Percentiles rank a stretch among this genome's conserved stretches.
Conservation (phyloP, 2,888 invertebrate species). For the Notodonta dromedarius region DNA sequence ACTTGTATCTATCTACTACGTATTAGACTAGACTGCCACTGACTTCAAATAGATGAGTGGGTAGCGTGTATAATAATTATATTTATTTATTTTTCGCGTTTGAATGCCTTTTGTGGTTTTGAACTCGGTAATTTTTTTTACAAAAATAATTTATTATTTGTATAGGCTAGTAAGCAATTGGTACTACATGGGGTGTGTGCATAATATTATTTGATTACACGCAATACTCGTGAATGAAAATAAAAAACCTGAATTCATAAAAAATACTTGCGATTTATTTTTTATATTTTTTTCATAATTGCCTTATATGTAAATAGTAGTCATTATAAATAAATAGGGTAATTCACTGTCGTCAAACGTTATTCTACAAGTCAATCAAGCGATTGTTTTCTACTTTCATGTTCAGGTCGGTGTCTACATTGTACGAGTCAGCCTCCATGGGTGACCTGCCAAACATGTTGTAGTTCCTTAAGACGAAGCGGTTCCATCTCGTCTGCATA, state of each 20-base stretch:
- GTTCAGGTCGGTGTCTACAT: slow-evolving; percentile 58
- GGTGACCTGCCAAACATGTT: slow-evolving; percentile 59
- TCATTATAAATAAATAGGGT: slow-evolving; percentile 6
- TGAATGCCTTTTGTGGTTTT: too few relatives aligned
- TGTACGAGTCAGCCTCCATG: slow-evolving; percentile 52
- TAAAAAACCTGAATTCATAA: slow-evolving; percentile 3
- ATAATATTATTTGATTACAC: too few relatives aligned
- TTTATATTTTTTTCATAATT: slow-evolving; percentile 30
- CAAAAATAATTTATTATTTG: too few relatives aligned
- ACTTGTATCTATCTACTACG: too few relatives aligned
- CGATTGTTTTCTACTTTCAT: slow-evolving; percentile 29
- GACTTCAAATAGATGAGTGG: too few relatives aligned
- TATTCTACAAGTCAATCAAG: slow-evolving; percentile 22
- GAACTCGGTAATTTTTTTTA: too few relatives aligned
- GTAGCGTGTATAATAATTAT: too few relatives aligned
- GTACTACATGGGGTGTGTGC: too few relatives aligned
- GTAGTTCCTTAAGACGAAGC: slow-evolving; percentile 67
- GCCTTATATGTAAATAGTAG: slow-evolving; percentile 15
- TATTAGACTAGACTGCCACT: too few relatives aligned
- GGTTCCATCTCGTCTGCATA: slow-evolving; percentile 74
- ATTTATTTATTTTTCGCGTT: too few relatives aligned
- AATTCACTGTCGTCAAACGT: neutral
- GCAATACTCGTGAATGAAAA: too few relatives aligned
- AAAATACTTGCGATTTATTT: slow-evolving; percentile 24
- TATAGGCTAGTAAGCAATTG: too few relatives aligned